Conservation (phyloP, 2,888 invertebrate species). For the Agriopis leucophaearia region DNA sequence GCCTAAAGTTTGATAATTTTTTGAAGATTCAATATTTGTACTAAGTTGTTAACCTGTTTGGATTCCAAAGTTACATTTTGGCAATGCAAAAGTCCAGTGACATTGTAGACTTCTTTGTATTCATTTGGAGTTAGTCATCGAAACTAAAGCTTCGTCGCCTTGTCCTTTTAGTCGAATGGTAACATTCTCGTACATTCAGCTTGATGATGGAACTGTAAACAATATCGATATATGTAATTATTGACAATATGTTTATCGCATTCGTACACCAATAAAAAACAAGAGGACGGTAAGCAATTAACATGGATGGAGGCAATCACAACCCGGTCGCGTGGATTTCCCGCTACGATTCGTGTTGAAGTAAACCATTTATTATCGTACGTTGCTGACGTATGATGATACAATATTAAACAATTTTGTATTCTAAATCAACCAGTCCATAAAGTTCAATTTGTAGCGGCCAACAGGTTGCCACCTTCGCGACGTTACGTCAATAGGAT, state of each 20-base stretch:
- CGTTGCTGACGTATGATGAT: conserved; percentile 74
- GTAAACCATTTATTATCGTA: conserved; percentile 84
- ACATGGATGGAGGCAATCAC: conserved; percentile 78
- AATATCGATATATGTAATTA: conserved; percentile 60
- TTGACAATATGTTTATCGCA: conserved; percentile 52
- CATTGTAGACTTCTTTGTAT: conserved; percentile 15
- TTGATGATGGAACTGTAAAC: conserved; percentile 61
- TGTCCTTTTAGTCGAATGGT: conserved; percentile 26
- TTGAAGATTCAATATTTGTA: neutral
- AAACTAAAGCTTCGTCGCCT: conserved; percentile 34
- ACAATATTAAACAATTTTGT: conserved; percentile 58
- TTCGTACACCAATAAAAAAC: conserved; percentile 55
- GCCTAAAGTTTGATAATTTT: neutral
- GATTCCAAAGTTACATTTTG: conserved; percentile 12
- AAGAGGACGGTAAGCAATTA: conserved; percentile 73
- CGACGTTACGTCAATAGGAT: conserved; percentile 84
- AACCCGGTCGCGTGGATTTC: conserved; percentile 83
- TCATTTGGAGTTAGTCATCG: conserved; percentile 35
- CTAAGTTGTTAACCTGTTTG: conserved; percentile 1
- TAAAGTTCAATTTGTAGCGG: conserved; percentile 73
- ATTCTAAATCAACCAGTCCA: conserved; percentile 54
- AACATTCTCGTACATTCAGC: conserved; percentile 38
- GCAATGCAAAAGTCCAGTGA: conserved; percentile 19
- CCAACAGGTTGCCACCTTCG: conserved; percentile 70
- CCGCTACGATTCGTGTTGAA: conserved; percentile 81